Base-by-base conservation (phyloP, 1,140 invertebrate genomes). In the Mylabris phalerata region DNA sequence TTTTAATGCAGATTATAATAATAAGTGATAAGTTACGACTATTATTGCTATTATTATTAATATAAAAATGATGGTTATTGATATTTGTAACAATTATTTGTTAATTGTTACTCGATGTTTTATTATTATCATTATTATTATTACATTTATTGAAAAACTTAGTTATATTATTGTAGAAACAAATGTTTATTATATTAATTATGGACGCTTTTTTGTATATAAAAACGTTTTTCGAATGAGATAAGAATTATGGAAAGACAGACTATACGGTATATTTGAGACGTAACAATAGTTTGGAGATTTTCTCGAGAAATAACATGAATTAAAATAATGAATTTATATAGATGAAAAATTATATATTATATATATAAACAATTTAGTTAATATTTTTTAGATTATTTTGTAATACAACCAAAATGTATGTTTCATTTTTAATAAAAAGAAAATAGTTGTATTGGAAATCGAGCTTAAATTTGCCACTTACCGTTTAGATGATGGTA, bases 371-470 rank as follows among this genome's bases (percentile, higher is more conserved):
- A 43, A 50, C 48, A 44, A 41, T 58, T 54, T 58, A 58, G 49
- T 58, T 58, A 32, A 50, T 50, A 50, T 50, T 58, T 54, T 58
- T 58, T 50, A 58, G 56, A 50, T 58, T 58, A 58, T 58, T 58
- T 58, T 58, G 56, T 58, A 58, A 58, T 58, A 58, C 56, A 58
- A 58, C 49, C 56, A 43, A 58, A 32, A 58, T 50, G 56, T 58
- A 50, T 50, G 47, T 58, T 58, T 58, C 51, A 51, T 58, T 58
- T 58, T 58, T 51, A 58, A 58, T 58, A 58, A 58, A 58, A 58
- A 32, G 4, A 32, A 32, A 32, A 32, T 58, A 50, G 49, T 50
- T 50, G 48, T 58, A 58, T 58, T 58, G 44, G 49, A 48, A 32
- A 5, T 32, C 32, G 32, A 32, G 4, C 32, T 32, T 32, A 32